Evolutionary conservation across 2,888 invertebrate genomes (phyloP).

Genomic region (Oegoconia quadripuncta): DNA sequence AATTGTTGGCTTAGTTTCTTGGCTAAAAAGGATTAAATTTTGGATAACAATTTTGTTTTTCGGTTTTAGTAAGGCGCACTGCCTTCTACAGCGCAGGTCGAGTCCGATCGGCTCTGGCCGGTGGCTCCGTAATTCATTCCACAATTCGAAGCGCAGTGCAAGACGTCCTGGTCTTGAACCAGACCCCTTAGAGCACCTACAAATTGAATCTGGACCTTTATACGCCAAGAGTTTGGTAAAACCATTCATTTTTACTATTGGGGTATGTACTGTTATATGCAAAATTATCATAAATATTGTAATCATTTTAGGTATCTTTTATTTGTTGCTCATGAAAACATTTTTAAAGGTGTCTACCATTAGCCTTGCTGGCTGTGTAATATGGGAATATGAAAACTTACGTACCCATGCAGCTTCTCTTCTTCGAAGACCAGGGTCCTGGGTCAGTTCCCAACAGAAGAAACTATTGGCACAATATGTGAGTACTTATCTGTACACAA

Average conservation of each 20-base stretch:
- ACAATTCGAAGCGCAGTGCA: slow-evolving; percentile 44
- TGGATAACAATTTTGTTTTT: neutral
- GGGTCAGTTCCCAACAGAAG: slow-evolving; percentile 70
- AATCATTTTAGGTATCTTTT: no score
- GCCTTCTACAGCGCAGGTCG: slow-evolving; percentile 23
- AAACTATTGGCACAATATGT: slow-evolving; percentile 47
- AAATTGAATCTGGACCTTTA: slow-evolving; percentile 62
- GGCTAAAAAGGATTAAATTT: no score
- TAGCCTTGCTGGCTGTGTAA: slow-evolving; percentile 86
- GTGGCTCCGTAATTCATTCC: slow-evolving; percentile 54
- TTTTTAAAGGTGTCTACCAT: slow-evolving; percentile 81
- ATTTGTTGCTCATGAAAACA: no score
- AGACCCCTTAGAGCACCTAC: slow-evolving; percentile 61
- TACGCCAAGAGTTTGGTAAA: slow-evolving; percentile 71
- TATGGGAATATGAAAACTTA: slow-evolving; percentile 92
- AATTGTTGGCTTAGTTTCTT: slow-evolving; percentile 1
- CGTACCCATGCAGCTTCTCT: slow-evolving; percentile 76
- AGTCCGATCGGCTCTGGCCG: slow-evolving; percentile 31
- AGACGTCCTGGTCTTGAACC: slow-evolving; percentile 42
- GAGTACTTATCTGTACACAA: slow-evolving; percentile 23
- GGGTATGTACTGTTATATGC: slow-evolving; percentile 74
- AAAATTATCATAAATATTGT: no score
- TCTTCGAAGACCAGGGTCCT: slow-evolving; percentile 71
- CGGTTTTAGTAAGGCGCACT: slow-evolving; percentile 34
- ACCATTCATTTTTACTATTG: slow-evolving; percentile 82